Evolutionary conservation across 35 echinoderm and acorn worm genomes (phyloP), one percentile per base, ranked within the genome.

Genomic region (Eucidaris tribuloides): DNA sequence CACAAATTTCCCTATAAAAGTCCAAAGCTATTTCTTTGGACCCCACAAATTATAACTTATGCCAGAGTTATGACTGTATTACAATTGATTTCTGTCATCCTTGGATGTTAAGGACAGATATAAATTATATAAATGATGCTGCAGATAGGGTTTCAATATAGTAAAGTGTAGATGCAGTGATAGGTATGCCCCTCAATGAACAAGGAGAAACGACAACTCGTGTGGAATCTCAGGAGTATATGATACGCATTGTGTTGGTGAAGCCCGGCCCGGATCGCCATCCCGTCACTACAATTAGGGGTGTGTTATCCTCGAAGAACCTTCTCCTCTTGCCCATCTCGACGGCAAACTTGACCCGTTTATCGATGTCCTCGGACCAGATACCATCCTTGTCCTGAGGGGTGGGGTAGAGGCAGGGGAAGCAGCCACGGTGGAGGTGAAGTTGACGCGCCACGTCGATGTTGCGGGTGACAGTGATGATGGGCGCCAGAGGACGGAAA

Each of bases 161-260:
- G n/a, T n/a, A n/a, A n/a, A n/a, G n/a, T n/a, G n/a, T n/a, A n/a
- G n/a, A n/a, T n/a, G n/a, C n/a, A n/a, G n/a, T n/a, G n/a, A n/a
- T n/a, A n/a, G n/a, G n/a, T n/a, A n/a, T n/a, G n/a, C n/a, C n/a
- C n/a, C n/a, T n/a, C n/a, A n/a, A n/a, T n/a, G n/a, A n/a, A n/a
- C n/a, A n/a, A n/a, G n/a, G n/a, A n/a, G n/a, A n/a, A n/a, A n/a
- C n/a, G n/a, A n/a, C n/a, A n/a, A n/a, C n/a, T n/a, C n/a, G n/a
- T n/a, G n/a, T n/a, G n/a, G n/a, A n/a, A n/a, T n/a, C 25, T 74
- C 41, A 90, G 4, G 93, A 81, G 45, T 84, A 86, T 4, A 97
- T 71, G 42, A 97, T 93, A 20, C 94, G 86, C 94, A 97, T 97
- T 54, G 86, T 97, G 60, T 97, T 97, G 50, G 94, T 97, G 23